Base-by-base conservation (phyloP, 2,888 invertebrate genomes). In the Nephrotoma flavescens region DNA sequence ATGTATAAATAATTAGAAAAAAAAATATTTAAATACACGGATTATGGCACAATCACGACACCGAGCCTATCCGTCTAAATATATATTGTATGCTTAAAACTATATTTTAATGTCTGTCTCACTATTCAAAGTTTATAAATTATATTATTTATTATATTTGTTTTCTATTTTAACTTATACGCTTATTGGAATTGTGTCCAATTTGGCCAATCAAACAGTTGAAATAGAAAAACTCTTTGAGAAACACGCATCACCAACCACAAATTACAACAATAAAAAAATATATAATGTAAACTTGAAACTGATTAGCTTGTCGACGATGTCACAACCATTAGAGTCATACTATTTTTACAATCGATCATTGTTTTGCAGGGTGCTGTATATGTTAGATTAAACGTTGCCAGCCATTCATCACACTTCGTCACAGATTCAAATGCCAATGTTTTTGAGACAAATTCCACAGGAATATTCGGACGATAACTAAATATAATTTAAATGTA, bases 401-500 rank as follows among this genome's bases (percentile, higher is more conserved):
- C 94, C 91, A 98, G 94, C 95, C 98, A 98, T 92, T 97, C 96
- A 92, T 95, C 93, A 92, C 96, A 97, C 92, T 97, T 96, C 92
- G 95, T 95, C 91, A 92, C 93, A 89, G 95, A 95, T 90, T 95
- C 94, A 94, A 98, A 98, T 91, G 96, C 97, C 94, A 99, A 94
- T 93, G 96, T 96, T 92, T 95, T 95, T 91, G 94, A 93, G 93
- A 99, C 94, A 94, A 95, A 96, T 92, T 95, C 95, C 93, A 97
- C 94, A 90, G 96, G 95, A 93, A 99, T 94, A 92, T 94, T 95
- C 93, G 97, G 98, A 91, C 98, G 98, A 94, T 97, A 98, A 94
- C 98, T 98, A 96, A 92, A 95, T 92, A 86, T 87, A 87, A 92
- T 57, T 19, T 42, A 86, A 86, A 71, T 71, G 31, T 71, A 9